A percentile compares a stretch with the other conserved stretches of the same genome.
phyloP scores from a whole-genome alignment of 2,888 invertebrate genomes.

The Macrophya annulata region DNA sequence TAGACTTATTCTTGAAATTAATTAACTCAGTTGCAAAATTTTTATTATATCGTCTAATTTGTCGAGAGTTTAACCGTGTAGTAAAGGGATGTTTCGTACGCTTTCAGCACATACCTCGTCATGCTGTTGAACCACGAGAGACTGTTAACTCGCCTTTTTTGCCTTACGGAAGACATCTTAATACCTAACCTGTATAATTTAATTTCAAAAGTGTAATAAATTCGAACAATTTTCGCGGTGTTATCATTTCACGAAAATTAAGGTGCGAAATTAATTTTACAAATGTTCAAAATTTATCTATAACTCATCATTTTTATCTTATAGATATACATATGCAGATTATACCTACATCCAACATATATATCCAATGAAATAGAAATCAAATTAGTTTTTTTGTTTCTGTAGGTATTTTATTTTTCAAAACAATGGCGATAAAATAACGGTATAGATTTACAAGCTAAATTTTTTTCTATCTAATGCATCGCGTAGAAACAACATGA shows the following conservation, averaged over 20 bases:
- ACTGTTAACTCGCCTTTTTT: conserved; percentile 16
- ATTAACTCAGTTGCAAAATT: conserved; percentile 48
- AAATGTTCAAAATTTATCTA: background rate
- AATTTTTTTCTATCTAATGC: background rate
- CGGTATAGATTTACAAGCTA: conserved; percentile 20
- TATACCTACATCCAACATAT: background rate
- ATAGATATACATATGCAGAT: too few relatives aligned
- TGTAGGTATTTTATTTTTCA: background rate
- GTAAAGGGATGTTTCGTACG: conserved; percentile 67
- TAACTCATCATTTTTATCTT: too few relatives aligned
- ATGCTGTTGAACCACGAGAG: conserved; percentile 71
- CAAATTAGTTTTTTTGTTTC: background rate
- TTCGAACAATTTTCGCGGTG: background rate
- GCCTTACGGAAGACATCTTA: conserved; percentile 29
- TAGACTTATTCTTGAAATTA: conserved; percentile 44
- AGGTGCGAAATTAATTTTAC: background rate
- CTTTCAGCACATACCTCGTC: conserved; percentile 77
- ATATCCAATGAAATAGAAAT: background rate
- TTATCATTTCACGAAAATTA: background rate
- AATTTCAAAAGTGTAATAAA: background rate
- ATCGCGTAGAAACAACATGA: background rate
- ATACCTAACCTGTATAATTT: background rate
- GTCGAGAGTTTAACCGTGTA: conserved; percentile 53
- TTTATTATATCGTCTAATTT: conserved; percentile 54
- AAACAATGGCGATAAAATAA: background rate